Evolutionary conservation across 2,113 vertebrate species (phyloP), one percentile per base, ranked within the genome.

Genomic region (Cygnus atratus): DNA sequence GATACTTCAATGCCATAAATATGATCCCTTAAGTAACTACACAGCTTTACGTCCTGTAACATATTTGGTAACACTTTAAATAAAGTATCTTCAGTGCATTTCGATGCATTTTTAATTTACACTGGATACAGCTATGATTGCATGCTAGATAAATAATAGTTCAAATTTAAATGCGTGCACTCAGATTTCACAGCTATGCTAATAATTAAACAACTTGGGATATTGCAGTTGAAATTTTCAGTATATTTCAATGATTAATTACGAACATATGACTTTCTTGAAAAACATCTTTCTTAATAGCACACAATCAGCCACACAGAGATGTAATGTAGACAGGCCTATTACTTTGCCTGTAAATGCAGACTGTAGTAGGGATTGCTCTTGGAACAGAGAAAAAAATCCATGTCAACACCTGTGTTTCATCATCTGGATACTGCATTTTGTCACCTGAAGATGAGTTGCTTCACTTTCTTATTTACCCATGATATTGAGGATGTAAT

Each of bases 1-100:
- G 65, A 90, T 94, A 54, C 90, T 96, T 39, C 70, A 95, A 3
- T 73, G 76, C 86, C 93, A 94, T 94, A 96, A 96, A 97, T 96
- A 96, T 78, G 86, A 94, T 93, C 83, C 83, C 92, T 72, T 95
- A 93, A 97, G 92, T 92, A 96, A 95, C 96, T 96, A 92, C 85
- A 92, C 39, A 92, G 92, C 86, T 95, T 96, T 97, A 95, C 52
- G 46, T 96, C 83, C 95, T 96, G 76, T 84, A 94, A 87, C 92
- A 29, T 96, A 96, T 96, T 95, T 95, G 92, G 95, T 90, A 95
- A 93, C 92, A 94, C 83, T 94, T 96, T 93, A 94, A 65, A 65
- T 93, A 91, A 94, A 95, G 68, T 93, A 65, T 88, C 85, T 94
- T 94, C 87, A 67, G 62, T 92, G 80, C 67, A 75, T 95, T 89